Evolutionary conservation across 2,888 invertebrate genomes (phyloP).

Genomic region (Julus scanicus): DNA sequence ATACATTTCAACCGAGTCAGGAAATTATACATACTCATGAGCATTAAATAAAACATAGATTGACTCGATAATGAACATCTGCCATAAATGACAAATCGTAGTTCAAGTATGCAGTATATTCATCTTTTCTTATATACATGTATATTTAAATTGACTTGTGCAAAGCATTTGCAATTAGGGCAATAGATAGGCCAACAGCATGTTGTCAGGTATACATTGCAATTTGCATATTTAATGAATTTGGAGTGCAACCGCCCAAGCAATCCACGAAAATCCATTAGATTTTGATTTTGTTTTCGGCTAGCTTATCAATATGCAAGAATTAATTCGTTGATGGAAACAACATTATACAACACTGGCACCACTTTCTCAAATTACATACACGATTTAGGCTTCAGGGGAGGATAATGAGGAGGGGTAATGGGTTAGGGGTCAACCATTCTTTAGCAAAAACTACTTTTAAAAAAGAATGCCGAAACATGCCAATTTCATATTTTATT

Average conservation of each 20-base stretch:
- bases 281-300: not conserved
- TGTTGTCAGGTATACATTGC: not conserved
- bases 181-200: slow-evolving; percentile 10
- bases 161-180: not conserved
- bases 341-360: not conserved
- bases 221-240: slow-evolving; percentile 9
- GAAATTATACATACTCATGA: too few species aligned
- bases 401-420: not conserved
- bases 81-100: too few species aligned
- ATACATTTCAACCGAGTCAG: too few species aligned
- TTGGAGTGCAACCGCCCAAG: not conserved
- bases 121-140: too few species aligned
- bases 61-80: too few species aligned
- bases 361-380: not conserved
- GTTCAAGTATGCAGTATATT: too few species aligned
- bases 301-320: not conserved
- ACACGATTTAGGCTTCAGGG: not conserved
- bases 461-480: not conserved
- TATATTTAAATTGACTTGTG: too few species aligned
- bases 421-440: not conserved
- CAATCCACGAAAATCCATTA: slow-evolving; percentile 10
- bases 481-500: not conserved
- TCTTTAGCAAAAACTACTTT: not conserved
- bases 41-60: too few species aligned
- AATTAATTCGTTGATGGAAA: slow-evolving; percentile 15